A percentile compares a stretch with the other conserved stretches of the same genome.
Conservation (phyloP, 2,113 vertebrate genomes). For the Ariopsis seemanni region DNA sequence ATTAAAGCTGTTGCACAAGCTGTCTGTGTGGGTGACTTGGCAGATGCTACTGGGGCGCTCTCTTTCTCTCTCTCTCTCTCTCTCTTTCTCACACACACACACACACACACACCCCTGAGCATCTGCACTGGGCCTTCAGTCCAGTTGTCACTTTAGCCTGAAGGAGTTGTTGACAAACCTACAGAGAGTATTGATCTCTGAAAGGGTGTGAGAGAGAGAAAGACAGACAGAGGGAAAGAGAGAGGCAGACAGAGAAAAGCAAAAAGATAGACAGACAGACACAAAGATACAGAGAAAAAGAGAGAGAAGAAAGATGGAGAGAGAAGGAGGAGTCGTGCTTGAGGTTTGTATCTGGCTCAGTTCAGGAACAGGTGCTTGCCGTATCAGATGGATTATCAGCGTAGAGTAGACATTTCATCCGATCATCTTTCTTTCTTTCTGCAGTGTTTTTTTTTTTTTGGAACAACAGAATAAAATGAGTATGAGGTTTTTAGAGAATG, state of each 20-base stretch:
- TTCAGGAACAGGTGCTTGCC: constrained; percentile 9
- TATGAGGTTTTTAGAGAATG: background rate
- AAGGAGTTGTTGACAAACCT: constrained; percentile 14
- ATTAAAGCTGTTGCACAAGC: constrained; percentile 41
- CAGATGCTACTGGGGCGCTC: constrained; percentile 23
- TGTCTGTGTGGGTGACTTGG: constrained; percentile 32
- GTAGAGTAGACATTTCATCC: background rate
- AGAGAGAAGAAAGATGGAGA: background rate
- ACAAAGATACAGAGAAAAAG: background rate
- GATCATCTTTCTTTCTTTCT: background rate
- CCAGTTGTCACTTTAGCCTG: constrained; percentile 30
- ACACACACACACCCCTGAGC: background rate
- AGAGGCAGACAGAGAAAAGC: background rate
- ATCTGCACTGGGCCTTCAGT: constrained; percentile 6
- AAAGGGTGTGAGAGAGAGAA: background rate
- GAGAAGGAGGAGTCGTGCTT: background rate
- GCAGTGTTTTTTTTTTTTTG: background rate
- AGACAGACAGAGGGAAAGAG: background rate
- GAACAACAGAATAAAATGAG: background rate
- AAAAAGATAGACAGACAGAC: background rate
- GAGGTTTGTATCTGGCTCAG: background rate
- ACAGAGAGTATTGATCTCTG: constrained; percentile 31
- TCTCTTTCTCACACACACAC: constrained; percentile 22
- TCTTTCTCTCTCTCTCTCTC: constrained; percentile 2
- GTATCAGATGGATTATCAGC: background rate